Evolutionary conservation across 1,140 invertebrate genomes (phyloP), one percentile per base, ranked within the genome.

Genomic region (Drosophila ficusphila): DNA sequence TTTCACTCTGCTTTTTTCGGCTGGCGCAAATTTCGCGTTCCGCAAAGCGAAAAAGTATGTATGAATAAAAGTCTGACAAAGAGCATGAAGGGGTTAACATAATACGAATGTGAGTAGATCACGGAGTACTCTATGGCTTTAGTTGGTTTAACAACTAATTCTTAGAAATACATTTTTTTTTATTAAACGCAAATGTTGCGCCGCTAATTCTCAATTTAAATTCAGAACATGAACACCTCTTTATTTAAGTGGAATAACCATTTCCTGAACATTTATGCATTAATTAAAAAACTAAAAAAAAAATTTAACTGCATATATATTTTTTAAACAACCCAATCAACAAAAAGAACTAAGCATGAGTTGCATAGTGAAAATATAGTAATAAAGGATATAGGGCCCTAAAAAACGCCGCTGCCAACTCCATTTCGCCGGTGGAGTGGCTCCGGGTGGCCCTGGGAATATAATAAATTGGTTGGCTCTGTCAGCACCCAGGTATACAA

Each of bases 391-490:
- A 71, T 60, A 39, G 49, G 21, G 39, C 23, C 46, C 36, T 51
- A 58, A 74, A 64, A 74, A 23, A 36, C n/a, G 0, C 25, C 25
- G 27, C 23, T 14, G 36, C 19, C 14, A 52, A 53, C 25, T 39
- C 3, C 9, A 44, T 25, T 46, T 25, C 14, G 9, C 6, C 21
- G 42, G 36, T 74, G 47, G 18, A 74, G 62, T 60, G 39, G 44
- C 9, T 39, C 47, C 48, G 21, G 21, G n/a, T n/a, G n/a, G 60
- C 42, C 53, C 52, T 21, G 58, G 42, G 49, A 52, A 83, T 78
- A 78, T 82, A 82, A 83, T 83, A 65, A 82, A 82, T 82, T 77
- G 68, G 56, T 21, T 60, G 54, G 25, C 48, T 38, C 29, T 65
- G 14, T 18, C 42, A 65, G 25, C 14, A 25, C 27, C 2, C 34